phyloP scores from a whole-genome alignment of 2,113 vertebrate genomes.

The Centropus bengalensis region DNA sequence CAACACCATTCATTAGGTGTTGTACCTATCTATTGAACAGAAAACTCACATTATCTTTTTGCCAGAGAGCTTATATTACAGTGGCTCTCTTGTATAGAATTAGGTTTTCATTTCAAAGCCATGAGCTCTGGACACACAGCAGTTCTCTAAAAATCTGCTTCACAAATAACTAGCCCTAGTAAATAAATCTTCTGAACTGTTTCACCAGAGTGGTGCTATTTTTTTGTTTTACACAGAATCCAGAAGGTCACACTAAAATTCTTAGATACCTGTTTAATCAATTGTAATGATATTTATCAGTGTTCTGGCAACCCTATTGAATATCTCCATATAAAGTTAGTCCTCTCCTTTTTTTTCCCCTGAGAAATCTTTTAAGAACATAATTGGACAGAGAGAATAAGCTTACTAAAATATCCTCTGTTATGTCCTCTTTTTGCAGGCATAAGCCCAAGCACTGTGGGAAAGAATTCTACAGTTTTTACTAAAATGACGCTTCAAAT shows the following conservation, averaged over 20 bases:
- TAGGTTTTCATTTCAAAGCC: background rate
- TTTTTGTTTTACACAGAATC: background rate
- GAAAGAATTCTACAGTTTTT: background rate
- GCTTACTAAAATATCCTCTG: background rate
- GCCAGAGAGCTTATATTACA: background rate
- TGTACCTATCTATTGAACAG: background rate
- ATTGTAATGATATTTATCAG: background rate
- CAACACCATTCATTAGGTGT: background rate
- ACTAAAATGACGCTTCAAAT: background rate
- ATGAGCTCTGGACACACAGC: background rate
- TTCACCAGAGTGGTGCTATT: background rate
- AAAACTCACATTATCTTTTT: background rate
- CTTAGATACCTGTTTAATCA: background rate
- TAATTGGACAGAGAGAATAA: background rate
- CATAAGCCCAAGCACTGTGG: background rate
- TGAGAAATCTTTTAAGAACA: background rate
- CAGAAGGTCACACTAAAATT: background rate
- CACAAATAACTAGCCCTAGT: background rate
- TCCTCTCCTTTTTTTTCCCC: background rate
- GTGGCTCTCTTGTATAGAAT: background rate
- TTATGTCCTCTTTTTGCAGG: background rate
- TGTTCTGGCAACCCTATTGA: background rate
- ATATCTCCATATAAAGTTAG: background rate
- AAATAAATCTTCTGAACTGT: background rate
- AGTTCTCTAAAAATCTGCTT: background rate